Percentiles rank a stretch among this genome's conserved stretches.
Conservation (phyloP, 2,888 invertebrate species). For the Scrobipalpa costella region DNA sequence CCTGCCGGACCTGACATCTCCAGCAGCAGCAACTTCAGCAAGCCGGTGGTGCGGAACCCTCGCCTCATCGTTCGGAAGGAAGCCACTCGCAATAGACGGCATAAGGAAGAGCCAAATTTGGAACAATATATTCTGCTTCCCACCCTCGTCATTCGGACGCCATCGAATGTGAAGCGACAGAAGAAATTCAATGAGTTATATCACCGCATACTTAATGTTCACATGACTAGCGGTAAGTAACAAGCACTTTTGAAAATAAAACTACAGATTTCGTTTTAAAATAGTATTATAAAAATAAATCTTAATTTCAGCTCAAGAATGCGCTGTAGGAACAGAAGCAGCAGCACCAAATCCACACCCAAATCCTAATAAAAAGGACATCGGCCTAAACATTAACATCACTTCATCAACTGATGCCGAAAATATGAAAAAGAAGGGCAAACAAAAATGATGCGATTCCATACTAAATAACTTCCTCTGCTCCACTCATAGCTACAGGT, state of each 20-base stretch:
- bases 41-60: slow-evolving; percentile 50
- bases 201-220: slow-evolving; percentile 65
- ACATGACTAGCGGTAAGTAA: slow-evolving; percentile 55
- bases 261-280: no score
- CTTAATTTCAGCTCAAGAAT: slow-evolving; percentile 47
- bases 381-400: slow-evolving; percentile 65
- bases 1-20: slow-evolving; percentile 38
- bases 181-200: slow-evolving; percentile 74
- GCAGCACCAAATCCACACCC: slow-evolving; percentile 24
- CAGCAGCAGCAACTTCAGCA: slow-evolving; percentile 54
- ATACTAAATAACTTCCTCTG: background rate
- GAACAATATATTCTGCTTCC: slow-evolving; percentile 71
- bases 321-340: slow-evolving; percentile 30
- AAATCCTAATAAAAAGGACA: slow-evolving; percentile 50
- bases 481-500: background rate
- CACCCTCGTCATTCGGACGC: slow-evolving; percentile 69
- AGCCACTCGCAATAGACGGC: slow-evolving; percentile 50
- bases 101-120: slow-evolving; percentile 60
- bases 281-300: background rate
- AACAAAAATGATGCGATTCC: background rate
- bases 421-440: slow-evolving; percentile 33
- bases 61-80: slow-evolving; percentile 65
- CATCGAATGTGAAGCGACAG: slow-evolving; percentile 70
- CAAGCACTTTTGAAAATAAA: background rate
- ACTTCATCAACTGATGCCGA: slow-evolving; percentile 47